Evolutionary conservation across 2,797 vertebrate genomes (phyloP).

Genomic region (Microctenopoma stevenorrisi): DNA sequence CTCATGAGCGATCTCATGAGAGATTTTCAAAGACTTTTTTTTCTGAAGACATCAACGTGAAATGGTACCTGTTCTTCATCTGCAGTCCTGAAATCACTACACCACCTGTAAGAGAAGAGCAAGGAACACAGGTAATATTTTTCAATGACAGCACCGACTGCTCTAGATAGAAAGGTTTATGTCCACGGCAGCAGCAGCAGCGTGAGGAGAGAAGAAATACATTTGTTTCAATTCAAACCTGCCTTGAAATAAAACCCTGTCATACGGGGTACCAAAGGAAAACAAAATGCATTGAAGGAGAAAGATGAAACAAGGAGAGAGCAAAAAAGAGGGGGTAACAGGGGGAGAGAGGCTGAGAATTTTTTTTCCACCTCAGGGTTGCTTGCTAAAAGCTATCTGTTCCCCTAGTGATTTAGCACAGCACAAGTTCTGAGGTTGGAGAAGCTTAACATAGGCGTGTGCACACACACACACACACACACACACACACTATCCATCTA

Average conservation of each 20-base stretch:
- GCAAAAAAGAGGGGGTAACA: slow-evolving; percentile 40
- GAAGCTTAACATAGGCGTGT: slow-evolving; percentile 46
- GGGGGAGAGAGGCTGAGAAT: slow-evolving; percentile 34
- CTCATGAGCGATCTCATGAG: not conserved
- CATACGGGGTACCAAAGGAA: slow-evolving; percentile 60
- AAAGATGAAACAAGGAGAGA: slow-evolving; percentile 54
- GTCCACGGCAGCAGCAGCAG: slow-evolving; percentile 50
- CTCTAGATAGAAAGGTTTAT: slow-evolving; percentile 61
- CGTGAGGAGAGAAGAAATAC: slow-evolving; percentile 47
- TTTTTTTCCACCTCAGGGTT: slow-evolving; percentile 68
- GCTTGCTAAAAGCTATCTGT: slow-evolving; percentile 78
- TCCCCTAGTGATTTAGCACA: slow-evolving; percentile 72
- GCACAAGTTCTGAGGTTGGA: slow-evolving; percentile 54
- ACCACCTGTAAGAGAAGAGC: slow-evolving; percentile 48
- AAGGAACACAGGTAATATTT: slow-evolving; percentile 58
- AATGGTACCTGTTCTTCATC: slow-evolving; percentile 61
- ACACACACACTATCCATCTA: slow-evolving; percentile 18
- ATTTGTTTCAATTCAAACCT: slow-evolving; percentile 66
- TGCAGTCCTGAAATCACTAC: slow-evolving; percentile 44
- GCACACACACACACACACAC: slow-evolving; percentile 26
- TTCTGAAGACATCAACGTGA: slow-evolving; percentile 21
- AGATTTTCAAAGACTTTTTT: too few species aligned
- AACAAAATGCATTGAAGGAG: slow-evolving; percentile 71
- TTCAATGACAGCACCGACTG: slow-evolving; percentile 66
- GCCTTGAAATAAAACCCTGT: slow-evolving; percentile 35